Evolutionary conservation across 2,113 vertebrate genomes (phyloP), one percentile per base, ranked within the genome.

Genomic region (Pao palembangensis): DNA sequence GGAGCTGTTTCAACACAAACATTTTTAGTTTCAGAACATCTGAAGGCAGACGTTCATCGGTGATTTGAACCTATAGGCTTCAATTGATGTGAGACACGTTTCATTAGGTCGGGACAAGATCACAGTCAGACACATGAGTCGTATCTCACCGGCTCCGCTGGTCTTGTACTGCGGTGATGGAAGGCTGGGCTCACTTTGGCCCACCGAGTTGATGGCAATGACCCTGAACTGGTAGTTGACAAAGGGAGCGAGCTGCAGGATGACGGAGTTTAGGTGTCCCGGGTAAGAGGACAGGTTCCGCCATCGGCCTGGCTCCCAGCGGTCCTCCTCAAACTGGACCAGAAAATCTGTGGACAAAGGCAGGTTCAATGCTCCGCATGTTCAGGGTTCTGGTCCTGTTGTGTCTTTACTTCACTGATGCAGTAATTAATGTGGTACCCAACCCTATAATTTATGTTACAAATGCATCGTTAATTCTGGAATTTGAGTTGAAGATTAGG

Each of bases 211-310:
- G 73, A 96, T 77, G 0, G 96, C 94, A 0, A 98, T 93, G 55
- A 99, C 96, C 14, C 97, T 90, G 84, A 99, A 99, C 66, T 95
- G 94, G 70, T 99, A 99, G 89, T 98, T 97, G 76, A 98, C 92
- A 0, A 93, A 98, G 0, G 97, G 95, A 0, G 93, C 91, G 0
- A 99, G 93, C 56, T 88, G 91, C 64, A 99, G 91, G 61, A 92
- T 10, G 0, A 93, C 96, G 0, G 95, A 92, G 89, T 98, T 98
- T 67, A 95, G 73, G 2, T 87, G 92, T 8, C 94, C 95, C 0
- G 93, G 90, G 48, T 93, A 94, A 43, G 87, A 82, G 69, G 94
- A 94, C 71, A 96, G 88, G 86, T 97, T 84, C 11, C 95, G 92
- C 97, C 97, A 99, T 28, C 79, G 69, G 5, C 93, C 92, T 0